Conservation (phyloP, 1,140 invertebrate genomes). For the Sminthurinus signatus region DNA sequence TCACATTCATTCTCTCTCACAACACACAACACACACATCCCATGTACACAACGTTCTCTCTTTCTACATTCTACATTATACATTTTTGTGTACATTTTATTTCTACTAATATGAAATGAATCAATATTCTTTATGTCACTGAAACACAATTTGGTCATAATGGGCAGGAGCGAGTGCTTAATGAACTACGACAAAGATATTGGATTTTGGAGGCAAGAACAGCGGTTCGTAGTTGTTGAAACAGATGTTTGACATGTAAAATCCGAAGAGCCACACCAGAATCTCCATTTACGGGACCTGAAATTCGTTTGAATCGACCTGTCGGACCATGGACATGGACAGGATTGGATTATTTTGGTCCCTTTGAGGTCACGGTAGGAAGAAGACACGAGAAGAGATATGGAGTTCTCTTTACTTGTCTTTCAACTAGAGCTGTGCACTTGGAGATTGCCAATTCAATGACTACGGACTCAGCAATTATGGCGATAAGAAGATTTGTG, state of each 20-base stretch:
- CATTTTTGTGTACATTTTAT: too few species aligned
- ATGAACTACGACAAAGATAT: constrained; percentile 12
- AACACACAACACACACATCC: too few species aligned
- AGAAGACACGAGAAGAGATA: constrained; percentile 33
- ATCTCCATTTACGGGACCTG: constrained; percentile 26
- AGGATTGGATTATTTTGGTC: constrained; percentile 39
- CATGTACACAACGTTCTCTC: too few species aligned
- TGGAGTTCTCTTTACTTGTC: constrained; percentile 39
- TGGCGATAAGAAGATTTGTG: constrained; percentile 38
- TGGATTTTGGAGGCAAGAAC: constrained; percentile 7
- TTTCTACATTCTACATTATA: too few species aligned
- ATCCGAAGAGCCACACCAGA: neutral
- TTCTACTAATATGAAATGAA: too few species aligned
- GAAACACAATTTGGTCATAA: neutral
- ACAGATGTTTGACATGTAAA: constrained; percentile 3
- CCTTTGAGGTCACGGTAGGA: constrained; percentile 20
- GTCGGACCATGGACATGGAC: constrained; percentile 12
- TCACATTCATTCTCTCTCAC: too few species aligned
- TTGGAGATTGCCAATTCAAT: constrained; percentile 39
- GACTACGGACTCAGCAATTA: constrained; percentile 32
- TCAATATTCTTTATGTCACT: too few species aligned
- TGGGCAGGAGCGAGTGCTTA: constrained; percentile 7
- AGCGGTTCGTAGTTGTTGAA: neutral
- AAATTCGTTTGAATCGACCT: constrained; percentile 4
- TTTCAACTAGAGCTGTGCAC: constrained; percentile 40